A percentile compares a stretch with the other conserved stretches of the same genome.
These are phyloP conservation scores for Amblyopsis rosae DNA, from an alignment of 2,113 vertebrate species.

Conservation along the genomic window DNA sequence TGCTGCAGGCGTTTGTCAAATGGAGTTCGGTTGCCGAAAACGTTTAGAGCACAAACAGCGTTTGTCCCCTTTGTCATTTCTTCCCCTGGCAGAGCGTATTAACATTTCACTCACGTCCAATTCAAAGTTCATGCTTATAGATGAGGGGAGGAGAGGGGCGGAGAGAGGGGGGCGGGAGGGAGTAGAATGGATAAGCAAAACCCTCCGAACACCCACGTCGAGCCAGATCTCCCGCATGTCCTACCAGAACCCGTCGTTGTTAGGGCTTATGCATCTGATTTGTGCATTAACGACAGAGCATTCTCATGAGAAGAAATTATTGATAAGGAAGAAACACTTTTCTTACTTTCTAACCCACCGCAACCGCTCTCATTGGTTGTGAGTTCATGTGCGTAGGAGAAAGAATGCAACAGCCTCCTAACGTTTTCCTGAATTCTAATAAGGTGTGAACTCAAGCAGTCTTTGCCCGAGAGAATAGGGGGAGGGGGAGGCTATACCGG, in stretches of 20 bases:
- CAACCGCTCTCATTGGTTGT: background rate
- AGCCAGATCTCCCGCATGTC: constrained; percentile 22
- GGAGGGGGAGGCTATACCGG: background rate
- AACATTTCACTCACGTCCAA: constrained; percentile 80
- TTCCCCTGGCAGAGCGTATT: constrained; percentile 58
- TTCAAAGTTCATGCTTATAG: constrained; percentile 78
- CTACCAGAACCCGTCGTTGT: constrained; percentile 6
- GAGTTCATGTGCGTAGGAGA: constrained; percentile 20
- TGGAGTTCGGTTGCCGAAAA: background rate
- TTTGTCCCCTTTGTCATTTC: constrained; percentile 67
- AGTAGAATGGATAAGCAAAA: constrained; percentile 32
- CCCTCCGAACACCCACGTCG: constrained; percentile 55
- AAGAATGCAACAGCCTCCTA: constrained; percentile 51
- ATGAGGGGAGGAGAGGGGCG: constrained; percentile 48
- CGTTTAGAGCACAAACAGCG: constrained; percentile 43
- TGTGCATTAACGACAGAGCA: constrained; percentile 1
- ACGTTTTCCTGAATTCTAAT: constrained; percentile 24
- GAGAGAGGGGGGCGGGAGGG: background rate
- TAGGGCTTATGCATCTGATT: constrained; percentile 9
- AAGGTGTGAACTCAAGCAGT: constrained; percentile 9
- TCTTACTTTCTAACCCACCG: constrained; percentile 36
- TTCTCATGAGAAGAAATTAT: background rate
- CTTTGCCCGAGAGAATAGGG: background rate
- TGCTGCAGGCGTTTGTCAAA: background rate
- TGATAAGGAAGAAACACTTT: constrained; percentile 42